These are phyloP conservation scores for Aphaenogaster ashmeadi DNA, from an alignment of 1,140 invertebrate genomes.

Conservation along the genomic window DNA sequence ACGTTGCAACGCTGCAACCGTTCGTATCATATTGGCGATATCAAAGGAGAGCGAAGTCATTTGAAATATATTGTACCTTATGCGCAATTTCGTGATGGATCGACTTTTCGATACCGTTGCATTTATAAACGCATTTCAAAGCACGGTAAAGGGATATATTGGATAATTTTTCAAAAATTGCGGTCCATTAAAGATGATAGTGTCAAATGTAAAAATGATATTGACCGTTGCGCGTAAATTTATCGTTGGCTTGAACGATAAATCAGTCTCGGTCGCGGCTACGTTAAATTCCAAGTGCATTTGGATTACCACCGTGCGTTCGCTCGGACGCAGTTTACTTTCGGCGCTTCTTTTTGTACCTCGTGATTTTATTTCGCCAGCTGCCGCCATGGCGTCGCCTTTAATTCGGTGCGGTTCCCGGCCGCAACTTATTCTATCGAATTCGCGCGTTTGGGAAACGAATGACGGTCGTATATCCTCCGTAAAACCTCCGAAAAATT, in stretches of 20 bases:
- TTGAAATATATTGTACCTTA: conserved; percentile 44
- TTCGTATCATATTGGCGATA: not conserved
- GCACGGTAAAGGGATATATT: not conserved
- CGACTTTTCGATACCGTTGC: conserved; percentile 15
- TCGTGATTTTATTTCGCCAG: conserved; percentile 60
- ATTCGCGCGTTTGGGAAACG: conserved; percentile 26
- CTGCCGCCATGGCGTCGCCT: conserved; percentile 56
- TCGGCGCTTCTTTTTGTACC: conserved; percentile 4
- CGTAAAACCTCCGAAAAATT: conserved; percentile 27
- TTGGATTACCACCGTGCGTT: not conserved
- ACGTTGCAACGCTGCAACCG: not conserved
- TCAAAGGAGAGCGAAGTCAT: conserved; percentile 24
- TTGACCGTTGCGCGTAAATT: conserved; percentile 21
- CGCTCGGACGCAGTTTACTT: conserved; percentile 36
- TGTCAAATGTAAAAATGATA: conserved; percentile 22
- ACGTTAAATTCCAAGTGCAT: conserved; percentile 37
- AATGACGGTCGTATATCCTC: not conserved
- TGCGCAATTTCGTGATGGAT: conserved; percentile 33
- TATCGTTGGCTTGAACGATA: conserved; percentile 25
- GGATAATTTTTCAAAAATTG: conserved; percentile 45
- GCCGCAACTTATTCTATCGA: conserved; percentile 48
- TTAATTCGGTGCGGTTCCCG: conserved; percentile 49
- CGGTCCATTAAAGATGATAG: not conserved
- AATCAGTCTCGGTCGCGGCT: conserved; percentile 20
- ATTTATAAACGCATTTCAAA: conserved; percentile 23